Base-by-base conservation (phyloP, 2,113 vertebrate species). In the Piaya cayana region DNA sequence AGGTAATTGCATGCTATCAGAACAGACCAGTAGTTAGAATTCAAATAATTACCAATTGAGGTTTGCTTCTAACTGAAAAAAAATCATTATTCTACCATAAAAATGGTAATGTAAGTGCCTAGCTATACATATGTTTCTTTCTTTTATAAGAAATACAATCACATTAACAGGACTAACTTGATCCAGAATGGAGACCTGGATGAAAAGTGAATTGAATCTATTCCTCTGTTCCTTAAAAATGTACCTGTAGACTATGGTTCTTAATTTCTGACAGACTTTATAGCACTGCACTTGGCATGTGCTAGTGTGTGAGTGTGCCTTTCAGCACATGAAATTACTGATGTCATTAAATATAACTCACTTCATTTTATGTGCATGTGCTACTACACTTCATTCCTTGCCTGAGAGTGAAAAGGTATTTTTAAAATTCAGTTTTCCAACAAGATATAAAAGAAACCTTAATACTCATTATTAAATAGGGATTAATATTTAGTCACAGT, bases 101-200 rank as follows among this genome's bases (percentile, higher is more conserved):
- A 10, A 34, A 13, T 1, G 1, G 12, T 15, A 19, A 11, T 22
- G 11, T 37, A 77, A 56, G 36, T 59, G 32, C 45, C 4, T 0
- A 0, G 22, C 7, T 49, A 58, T 9, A 4, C 15, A 14, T 8
- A 5, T n/a, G 10, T 30, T 69, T 77, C 12, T 47, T 43, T 74
- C 21, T 55, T 11, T 67, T 26, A 68, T 20, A 55, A 29, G 16
- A 39, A 11, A 6, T 21, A 17, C 16, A 11, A 52, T 53, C 3
- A 25, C 7, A 17, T 50, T 29, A 42, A 9, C 9, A 83, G 29
- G 11, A 67, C 9, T 58, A 53, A 39, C 19, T 42, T 49, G 25
- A 13, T 30, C 30, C 55, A 59, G 30, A 37, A 69, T 43, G 16
- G 13, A 68, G 12, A 4, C 12, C 42, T 86, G 11, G 6, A 7